These are phyloP conservation scores for Cyprinodon diabolis DNA, from an alignment of 2,797 vertebrate genomes.

Conservation along the genomic window DNA sequence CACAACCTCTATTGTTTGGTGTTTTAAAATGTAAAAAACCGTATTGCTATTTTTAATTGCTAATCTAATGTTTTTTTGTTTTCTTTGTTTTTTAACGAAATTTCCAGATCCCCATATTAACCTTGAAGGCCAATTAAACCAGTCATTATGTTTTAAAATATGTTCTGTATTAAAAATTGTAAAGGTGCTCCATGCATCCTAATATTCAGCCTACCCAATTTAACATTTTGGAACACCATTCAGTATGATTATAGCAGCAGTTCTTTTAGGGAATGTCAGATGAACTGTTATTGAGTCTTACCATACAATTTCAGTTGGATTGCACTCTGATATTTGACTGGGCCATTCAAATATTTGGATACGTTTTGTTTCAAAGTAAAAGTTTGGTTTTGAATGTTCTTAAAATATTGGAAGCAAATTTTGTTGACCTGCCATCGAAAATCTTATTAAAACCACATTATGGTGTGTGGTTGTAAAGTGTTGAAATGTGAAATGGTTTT, in stretches of 20 bases:
- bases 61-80: too few species aligned
- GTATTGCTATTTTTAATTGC: too few species aligned
- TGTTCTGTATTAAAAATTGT: neutral
- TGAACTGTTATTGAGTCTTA: neutral
- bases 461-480: neutral
- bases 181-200: too few species aligned
- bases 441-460: neutral
- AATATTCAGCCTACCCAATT: neutral
- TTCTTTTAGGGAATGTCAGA: neutral
- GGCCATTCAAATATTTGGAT: neutral
- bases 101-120: neutral
- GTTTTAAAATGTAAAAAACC: neutral
- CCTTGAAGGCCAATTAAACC: neutral
- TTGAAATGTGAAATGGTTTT: neutral
- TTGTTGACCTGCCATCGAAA: neutral
- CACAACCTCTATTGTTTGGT: neutral
- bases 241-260: neutral
- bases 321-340: neutral
- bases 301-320: neutral
- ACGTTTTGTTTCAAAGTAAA: neutral
- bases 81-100: neutral
- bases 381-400: neutral
- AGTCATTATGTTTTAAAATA: neutral
- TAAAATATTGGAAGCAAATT: neutral
- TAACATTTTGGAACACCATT: neutral